A percentile compares a stretch with the other conserved stretches of the same genome.
Conservation (phyloP, 2,797 vertebrate genomes). For the Pangasius mekongensis region DNA sequence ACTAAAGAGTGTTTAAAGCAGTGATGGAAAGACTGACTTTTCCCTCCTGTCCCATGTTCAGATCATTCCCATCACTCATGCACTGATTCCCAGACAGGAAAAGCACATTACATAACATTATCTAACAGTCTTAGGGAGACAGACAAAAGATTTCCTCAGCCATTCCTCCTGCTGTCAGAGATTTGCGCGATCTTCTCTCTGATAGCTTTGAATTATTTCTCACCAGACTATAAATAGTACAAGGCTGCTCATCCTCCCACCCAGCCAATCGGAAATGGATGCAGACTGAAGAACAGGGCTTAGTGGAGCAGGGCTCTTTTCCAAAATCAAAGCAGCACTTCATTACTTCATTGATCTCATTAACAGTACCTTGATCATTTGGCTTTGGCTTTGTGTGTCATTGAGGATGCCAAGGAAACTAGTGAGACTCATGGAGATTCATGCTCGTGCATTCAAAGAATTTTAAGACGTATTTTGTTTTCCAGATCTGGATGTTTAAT, state of each 20-base stretch:
- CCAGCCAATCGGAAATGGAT: conserved; percentile 47
- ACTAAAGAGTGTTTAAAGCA: background rate
- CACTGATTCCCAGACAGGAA: background rate
- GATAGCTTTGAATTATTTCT: conserved; percentile 65
- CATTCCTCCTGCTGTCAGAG: conserved; percentile 47
- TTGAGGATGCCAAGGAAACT: background rate
- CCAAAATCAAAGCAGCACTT: conserved; percentile 11
- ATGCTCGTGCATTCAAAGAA: background rate
- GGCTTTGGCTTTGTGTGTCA: background rate
- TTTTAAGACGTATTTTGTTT: too few relatives aligned
- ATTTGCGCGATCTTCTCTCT: conserved; percentile 58
- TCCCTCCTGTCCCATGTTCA: background rate
- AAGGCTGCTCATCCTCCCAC: conserved; percentile 45
- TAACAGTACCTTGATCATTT: background rate
- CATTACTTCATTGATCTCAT: conserved; percentile 14
- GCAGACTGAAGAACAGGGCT: conserved; percentile 41
- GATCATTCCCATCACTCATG: conserved; percentile 2
- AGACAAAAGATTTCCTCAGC: conserved; percentile 45
- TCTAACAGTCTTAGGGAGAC: conserved; percentile 34
- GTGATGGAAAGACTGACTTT: background rate
- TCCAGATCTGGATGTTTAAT: background rate
- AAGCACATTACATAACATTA: conserved; percentile 32
- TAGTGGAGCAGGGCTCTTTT: conserved; percentile 23
- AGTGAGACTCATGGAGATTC: background rate
- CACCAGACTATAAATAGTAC: conserved; percentile 59